phyloP scores from a whole-genome alignment of 2,797 vertebrate species.

The Characodon lateralis region DNA sequence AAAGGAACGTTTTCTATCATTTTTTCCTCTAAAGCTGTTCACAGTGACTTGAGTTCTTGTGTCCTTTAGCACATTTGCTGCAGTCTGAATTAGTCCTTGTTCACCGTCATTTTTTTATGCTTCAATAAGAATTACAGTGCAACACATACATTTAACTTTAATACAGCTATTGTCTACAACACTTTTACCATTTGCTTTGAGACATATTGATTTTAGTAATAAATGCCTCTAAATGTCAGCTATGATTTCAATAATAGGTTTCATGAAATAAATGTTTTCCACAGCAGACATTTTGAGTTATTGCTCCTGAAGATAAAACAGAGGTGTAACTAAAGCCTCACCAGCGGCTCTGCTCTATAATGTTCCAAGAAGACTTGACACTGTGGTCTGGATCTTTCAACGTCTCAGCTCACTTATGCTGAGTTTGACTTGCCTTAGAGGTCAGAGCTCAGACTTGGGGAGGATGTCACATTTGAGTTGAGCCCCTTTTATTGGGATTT shows the following conservation, averaged over 20 bases:
- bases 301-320: not conserved
- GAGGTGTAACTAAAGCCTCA: not conserved
- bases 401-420: not conserved
- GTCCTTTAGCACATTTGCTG: slow-evolving; percentile 30
- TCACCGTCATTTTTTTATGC: slow-evolving; percentile 22
- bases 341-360: not conserved
- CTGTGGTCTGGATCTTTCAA: not conserved
- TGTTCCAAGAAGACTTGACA: not conserved
- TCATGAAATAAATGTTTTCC: slow-evolving; percentile 7
- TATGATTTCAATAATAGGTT: slow-evolving; percentile 17
- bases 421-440: not conserved
- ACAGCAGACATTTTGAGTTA: slow-evolving; percentile 7
- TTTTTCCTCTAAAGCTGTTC: slow-evolving; percentile 29
- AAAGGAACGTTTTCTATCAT: slow-evolving; percentile 23
- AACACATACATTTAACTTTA: slow-evolving; percentile 19
- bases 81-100: slow-evolving; percentile 21
- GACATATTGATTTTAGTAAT: slow-evolving; percentile 17
- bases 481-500: too few relatives aligned
- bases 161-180: slow-evolving; percentile 23
- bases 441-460: not conserved
- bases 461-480: not conserved
- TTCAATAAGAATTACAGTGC: slow-evolving; percentile 5
- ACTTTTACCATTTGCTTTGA: slow-evolving; percentile 13
- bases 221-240: slow-evolving; percentile 21
- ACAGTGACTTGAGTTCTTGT: slow-evolving; percentile 33